Evolutionary conservation across 2,888 invertebrate genomes (phyloP).

Genomic region (Pseudoips prasinana): DNA sequence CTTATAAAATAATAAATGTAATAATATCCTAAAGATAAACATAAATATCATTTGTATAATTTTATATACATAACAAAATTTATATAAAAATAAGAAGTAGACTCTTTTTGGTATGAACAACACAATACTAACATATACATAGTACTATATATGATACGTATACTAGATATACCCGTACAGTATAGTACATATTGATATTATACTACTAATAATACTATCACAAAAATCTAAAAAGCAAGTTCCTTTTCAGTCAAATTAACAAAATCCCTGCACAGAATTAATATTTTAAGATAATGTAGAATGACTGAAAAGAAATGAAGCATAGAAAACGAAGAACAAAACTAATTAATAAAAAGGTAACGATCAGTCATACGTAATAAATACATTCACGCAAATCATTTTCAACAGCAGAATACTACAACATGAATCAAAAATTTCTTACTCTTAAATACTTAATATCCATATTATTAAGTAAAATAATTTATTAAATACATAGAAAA

Average conservation of each 20-base stretch:
- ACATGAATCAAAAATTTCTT: too few relatives aligned
- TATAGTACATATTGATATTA: conserved; percentile 22
- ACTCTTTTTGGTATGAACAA: conserved; percentile 1
- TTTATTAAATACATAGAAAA: too few relatives aligned
- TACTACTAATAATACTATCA: conserved; percentile 33
- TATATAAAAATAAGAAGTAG: conserved; percentile 7
- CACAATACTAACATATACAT: conserved; percentile 4
- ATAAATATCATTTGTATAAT: too few relatives aligned
- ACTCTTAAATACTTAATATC: too few relatives aligned
- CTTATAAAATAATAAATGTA: too few relatives aligned
- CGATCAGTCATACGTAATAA: conserved; percentile 44
- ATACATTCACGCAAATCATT: conserved; percentile 42
- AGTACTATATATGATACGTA: conserved; percentile 7
- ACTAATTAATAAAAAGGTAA: conserved; percentile 4
- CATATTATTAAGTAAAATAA: too few relatives aligned
- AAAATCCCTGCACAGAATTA: conserved; percentile 14
- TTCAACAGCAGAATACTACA: too few relatives aligned
- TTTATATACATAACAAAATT: conserved; percentile 12
- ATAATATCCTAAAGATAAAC: too few relatives aligned
- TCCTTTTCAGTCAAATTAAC: conserved; percentile 67
- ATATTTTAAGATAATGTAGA: conserved; percentile 33
- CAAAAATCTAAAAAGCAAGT: conserved; percentile 32
- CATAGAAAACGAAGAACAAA: conserved; percentile 22
- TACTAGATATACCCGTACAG: conserved; percentile 15
- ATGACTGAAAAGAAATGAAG: conserved; percentile 60